These are phyloP conservation scores for Neogobius melanostomus DNA, from an alignment of 2,113 vertebrate species.

Conservation along the genomic window DNA sequence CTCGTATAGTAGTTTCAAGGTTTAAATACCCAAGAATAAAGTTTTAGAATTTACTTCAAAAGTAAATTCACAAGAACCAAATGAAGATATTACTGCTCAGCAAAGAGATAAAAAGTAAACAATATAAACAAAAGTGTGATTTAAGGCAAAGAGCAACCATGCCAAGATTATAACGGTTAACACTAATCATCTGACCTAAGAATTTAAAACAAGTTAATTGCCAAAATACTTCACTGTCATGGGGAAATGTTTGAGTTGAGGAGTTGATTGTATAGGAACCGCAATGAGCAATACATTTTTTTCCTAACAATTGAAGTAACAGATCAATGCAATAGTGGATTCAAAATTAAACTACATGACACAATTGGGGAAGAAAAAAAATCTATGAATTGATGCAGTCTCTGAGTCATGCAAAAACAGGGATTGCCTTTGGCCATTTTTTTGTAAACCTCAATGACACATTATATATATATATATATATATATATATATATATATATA, in stretches of 20 bases:
- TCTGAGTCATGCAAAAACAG: background rate
- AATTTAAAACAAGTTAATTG: background rate
- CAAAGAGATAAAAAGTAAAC: slow-evolving; percentile 46
- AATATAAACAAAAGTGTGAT: slow-evolving; percentile 14
- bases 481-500: too few species aligned
- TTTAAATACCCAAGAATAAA: background rate
- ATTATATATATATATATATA: too few species aligned
- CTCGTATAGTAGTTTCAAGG: background rate
- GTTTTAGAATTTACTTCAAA: background rate
- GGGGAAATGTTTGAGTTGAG: too few species aligned
- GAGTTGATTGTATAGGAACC: background rate
- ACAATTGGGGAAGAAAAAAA: background rate
- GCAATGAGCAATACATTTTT: background rate
- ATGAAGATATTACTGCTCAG: background rate
- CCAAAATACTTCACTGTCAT: background rate
- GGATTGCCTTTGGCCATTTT: background rate
- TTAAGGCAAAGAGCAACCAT: background rate
- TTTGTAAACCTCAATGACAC: background rate
- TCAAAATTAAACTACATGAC: background rate
- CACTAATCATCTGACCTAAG: too few species aligned
- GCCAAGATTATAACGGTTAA: too few species aligned
- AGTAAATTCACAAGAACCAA: background rate
- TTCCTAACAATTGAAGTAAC: background rate
- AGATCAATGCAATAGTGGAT: too few species aligned
- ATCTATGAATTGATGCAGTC: background rate